phyloP scores from a whole-genome alignment of 2,888 invertebrate genomes.

The Scrobipalpa atriplicella region DNA sequence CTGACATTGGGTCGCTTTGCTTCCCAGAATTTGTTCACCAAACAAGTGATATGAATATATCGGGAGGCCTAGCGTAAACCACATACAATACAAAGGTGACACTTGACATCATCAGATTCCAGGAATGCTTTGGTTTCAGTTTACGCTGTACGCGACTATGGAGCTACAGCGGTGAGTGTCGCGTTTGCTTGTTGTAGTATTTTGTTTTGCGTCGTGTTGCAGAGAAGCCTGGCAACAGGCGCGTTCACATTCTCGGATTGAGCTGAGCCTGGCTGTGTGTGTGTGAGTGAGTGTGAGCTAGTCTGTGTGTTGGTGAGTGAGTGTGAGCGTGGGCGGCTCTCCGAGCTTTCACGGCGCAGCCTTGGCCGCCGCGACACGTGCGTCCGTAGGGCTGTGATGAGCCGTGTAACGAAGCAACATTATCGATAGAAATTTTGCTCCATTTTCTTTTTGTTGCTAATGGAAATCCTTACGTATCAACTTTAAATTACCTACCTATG shows the following conservation, averaged over 20 bases:
- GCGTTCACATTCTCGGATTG: slow-evolving; percentile 5
- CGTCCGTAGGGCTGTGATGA: slow-evolving; percentile 66
- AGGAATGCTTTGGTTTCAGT: neutral
- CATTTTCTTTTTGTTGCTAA: neutral
- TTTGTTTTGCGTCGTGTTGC: slow-evolving; percentile 7
- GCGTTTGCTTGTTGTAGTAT: neutral
- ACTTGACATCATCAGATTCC: slow-evolving; percentile 17
- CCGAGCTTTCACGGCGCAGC: slow-evolving; percentile 79
- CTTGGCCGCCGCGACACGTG: slow-evolving; percentile 81
- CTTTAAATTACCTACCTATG: too few species aligned
- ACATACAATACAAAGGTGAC: slow-evolving; percentile 46
- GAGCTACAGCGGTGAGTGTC: neutral
- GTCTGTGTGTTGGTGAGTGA: slow-evolving; percentile 36
- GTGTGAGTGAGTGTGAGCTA: slow-evolving; percentile 1
- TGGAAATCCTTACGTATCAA: too few species aligned
- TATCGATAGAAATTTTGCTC: slow-evolving; percentile 6
- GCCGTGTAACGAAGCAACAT: slow-evolving; percentile 8
- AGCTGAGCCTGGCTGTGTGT: neutral
- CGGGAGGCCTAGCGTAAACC: slow-evolving; percentile 46
- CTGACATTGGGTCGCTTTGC: slow-evolving; percentile 63
- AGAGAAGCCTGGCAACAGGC: slow-evolving; percentile 35
- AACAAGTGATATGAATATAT: slow-evolving; percentile 59
- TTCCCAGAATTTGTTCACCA: slow-evolving; percentile 75
- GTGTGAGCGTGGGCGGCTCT: slow-evolving; percentile 59
- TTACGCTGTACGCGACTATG: neutral